Conservation (phyloP, 1,140 invertebrate genomes). For the Tetramorium parvispinum region DNA sequence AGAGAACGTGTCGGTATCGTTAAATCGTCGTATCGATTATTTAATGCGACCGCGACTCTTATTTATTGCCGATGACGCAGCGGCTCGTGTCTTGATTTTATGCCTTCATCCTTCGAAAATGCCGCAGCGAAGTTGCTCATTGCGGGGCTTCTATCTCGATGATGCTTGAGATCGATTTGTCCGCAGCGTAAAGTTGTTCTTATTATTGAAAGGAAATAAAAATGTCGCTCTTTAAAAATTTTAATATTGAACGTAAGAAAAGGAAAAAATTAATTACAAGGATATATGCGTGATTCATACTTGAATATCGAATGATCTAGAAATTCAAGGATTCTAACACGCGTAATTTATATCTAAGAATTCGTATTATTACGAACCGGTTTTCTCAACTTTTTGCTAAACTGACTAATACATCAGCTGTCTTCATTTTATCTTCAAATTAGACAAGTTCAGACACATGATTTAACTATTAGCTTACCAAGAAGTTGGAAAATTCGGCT, state of each 20-base stretch:
- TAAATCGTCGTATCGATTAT: slow-evolving; percentile 37
- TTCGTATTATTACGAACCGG: background rate
- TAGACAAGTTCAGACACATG: too few relatives aligned
- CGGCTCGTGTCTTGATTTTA: background rate
- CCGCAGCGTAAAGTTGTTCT: background rate
- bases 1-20: slow-evolving; percentile 41
- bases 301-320: slow-evolving; percentile 12
- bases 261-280: background rate
- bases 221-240: background rate
- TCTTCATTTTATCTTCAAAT: too few relatives aligned
- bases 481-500: too few relatives aligned
- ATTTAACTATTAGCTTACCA: too few relatives aligned
- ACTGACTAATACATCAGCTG: too few relatives aligned
- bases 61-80: slow-evolving; percentile 18
- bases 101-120: background rate
- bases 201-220: background rate
- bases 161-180: background rate
- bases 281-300: background rate
- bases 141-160: background rate
- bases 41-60: slow-evolving; percentile 40
- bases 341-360: slow-evolving; percentile 17
- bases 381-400: too few relatives aligned
- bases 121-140: background rate
- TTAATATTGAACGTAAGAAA: background rate
- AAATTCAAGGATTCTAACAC: background rate